Conservation (phyloP, 2,888 invertebrate species). For the Ptilodon capucinus region DNA sequence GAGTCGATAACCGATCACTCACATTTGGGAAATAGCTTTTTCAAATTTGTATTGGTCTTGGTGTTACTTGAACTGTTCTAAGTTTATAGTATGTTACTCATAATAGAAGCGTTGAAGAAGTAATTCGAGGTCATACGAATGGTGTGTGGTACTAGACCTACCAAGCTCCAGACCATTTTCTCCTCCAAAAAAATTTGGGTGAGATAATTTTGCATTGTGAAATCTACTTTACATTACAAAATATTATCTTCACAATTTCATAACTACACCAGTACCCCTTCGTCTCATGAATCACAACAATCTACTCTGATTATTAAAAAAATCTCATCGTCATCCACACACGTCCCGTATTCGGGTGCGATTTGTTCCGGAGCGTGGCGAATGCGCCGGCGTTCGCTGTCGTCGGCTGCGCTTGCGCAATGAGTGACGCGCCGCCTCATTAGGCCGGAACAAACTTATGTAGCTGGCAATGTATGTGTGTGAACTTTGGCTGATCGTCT, state of each 20-base stretch:
- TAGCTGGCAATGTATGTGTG: conserved; percentile 27
- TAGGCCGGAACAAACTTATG: conserved; percentile 70
- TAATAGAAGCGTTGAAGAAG: too few species aligned
- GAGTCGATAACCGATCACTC: too few species aligned
- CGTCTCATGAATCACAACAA: conserved; percentile 2
- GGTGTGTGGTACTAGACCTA: too few species aligned
- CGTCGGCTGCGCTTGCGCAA: conserved; percentile 67
- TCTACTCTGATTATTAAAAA: conserved; percentile 38
- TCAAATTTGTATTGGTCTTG: too few species aligned
- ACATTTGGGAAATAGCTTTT: too few species aligned
- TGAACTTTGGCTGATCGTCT: conserved; percentile 28
- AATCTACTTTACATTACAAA: not conserved
- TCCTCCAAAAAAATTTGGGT: too few species aligned
- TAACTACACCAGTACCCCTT: not conserved
- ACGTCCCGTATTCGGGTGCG: conserved; percentile 64
- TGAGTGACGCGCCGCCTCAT: conserved; percentile 62
- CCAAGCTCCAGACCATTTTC: too few species aligned
- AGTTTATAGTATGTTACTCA: too few species aligned
- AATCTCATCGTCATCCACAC: conserved; percentile 57
- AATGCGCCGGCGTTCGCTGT: conserved; percentile 64
- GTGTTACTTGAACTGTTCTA: too few species aligned
- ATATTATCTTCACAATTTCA: not conserved
- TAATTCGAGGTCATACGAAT: too few species aligned
- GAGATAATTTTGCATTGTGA: too few species aligned
- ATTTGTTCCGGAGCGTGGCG: conserved; percentile 74